Percentiles rank a stretch among this genome's conserved stretches.
phyloP scores from a whole-genome alignment of 2,888 invertebrate genomes.

The Argynnis bischoffii region DNA sequence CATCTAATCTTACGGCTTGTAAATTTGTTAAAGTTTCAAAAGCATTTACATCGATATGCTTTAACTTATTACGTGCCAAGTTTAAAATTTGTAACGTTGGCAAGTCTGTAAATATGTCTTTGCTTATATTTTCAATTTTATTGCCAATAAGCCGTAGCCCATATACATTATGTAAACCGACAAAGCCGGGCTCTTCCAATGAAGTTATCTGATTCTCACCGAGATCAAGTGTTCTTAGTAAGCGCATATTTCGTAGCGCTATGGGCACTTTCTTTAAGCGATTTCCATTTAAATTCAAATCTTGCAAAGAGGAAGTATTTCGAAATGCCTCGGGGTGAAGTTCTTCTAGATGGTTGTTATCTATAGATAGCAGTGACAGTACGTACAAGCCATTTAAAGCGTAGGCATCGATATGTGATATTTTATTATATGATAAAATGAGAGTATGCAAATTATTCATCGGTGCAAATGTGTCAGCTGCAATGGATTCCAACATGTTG shows the following conservation, averaged over 20 bases:
- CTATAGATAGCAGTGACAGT: conserved; percentile 90
- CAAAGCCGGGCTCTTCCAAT: conserved; percentile 91
- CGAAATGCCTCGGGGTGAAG: conserved; percentile 94
- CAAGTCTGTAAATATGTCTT: conserved; percentile 89
- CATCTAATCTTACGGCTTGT: conserved; percentile 93
- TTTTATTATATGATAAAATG: conserved; percentile 92
- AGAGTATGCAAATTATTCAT: conserved; percentile 96
- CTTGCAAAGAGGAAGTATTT: conserved; percentile 95
- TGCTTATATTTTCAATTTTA: conserved; percentile 90
- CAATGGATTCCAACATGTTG: conserved; percentile 91
- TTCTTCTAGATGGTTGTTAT: conserved; percentile 91
- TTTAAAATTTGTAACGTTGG: conserved; percentile 93
- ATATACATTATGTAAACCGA: conserved; percentile 92
- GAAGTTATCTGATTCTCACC: conserved; percentile 94
- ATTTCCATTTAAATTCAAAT: conserved; percentile 94
- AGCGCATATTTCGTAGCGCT: conserved; percentile 92
- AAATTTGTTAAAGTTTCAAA: conserved; percentile 91
- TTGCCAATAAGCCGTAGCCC: conserved; percentile 95
- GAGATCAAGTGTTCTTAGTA: conserved; percentile 93
- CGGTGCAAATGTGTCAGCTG: conserved; percentile 93
- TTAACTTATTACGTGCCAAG: conserved; percentile 92
- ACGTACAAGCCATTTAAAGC: conserved; percentile 94
- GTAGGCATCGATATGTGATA: conserved; percentile 92
- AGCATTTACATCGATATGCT: conserved; percentile 89
- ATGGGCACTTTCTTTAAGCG: conserved; percentile 89